Percentiles rank a stretch among this genome's conserved stretches.
phyloP scores from a whole-genome alignment of 2,797 vertebrate genomes.

The Silurus aristotelis region DNA sequence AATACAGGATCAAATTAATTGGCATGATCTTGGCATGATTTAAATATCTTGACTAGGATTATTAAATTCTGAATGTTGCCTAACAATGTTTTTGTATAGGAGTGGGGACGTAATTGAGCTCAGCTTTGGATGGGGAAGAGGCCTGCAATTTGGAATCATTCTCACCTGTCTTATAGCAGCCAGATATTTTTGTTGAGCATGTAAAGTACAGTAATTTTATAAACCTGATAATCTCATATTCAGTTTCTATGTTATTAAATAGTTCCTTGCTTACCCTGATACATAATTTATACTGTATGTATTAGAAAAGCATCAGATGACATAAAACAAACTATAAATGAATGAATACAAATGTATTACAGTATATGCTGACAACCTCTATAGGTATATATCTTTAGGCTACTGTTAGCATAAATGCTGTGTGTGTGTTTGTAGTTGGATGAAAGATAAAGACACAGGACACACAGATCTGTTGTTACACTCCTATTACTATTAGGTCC shows the following conservation, averaged over 20 bases:
- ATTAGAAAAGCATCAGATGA: background rate
- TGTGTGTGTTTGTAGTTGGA: conserved; percentile 2
- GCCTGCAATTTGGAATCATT: no score
- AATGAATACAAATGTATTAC: background rate
- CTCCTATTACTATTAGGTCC: conserved; percentile 18
- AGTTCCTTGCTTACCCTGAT: background rate
- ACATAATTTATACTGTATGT: background rate
- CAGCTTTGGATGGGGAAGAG: no score
- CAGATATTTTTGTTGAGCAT: no score
- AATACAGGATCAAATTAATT: background rate
- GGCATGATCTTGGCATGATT: no score
- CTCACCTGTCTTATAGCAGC: no score
- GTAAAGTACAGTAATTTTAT: background rate
- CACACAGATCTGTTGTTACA: conserved; percentile 20
- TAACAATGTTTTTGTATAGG: background rate
- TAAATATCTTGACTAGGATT: background rate
- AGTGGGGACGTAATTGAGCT: no score
- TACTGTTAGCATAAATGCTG: background rate
- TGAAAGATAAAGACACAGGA: conserved; percentile 15
- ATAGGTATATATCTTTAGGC: background rate
- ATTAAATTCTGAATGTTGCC: background rate
- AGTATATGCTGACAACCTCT: background rate
- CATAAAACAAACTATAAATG: background rate
- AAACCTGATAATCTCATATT: background rate
- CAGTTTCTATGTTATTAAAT: background rate